These are phyloP conservation scores for Neosilurus mollespiculum DNA, from an alignment of 2,797 vertebrate genomes.

Conservation along the genomic window DNA sequence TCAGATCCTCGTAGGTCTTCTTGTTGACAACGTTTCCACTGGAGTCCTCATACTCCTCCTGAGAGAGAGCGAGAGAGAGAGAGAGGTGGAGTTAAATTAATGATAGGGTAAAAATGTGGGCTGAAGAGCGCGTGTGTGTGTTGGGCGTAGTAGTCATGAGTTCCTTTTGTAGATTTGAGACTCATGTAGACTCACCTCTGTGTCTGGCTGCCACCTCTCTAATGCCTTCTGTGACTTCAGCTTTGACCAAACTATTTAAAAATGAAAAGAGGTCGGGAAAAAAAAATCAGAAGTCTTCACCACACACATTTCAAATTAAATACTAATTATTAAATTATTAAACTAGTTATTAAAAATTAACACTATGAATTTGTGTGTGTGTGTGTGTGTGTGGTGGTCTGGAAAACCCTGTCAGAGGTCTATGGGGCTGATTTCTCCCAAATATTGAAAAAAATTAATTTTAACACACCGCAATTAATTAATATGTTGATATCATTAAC, in stretches of 20 bases:
- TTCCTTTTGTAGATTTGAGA: too few relatives aligned
- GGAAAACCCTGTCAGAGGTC: neutral
- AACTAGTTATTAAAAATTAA: neutral
- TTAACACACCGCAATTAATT: too few relatives aligned
- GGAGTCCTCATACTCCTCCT: constrained; percentile 99
- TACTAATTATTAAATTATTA: too few relatives aligned
- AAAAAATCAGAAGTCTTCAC: neutral
- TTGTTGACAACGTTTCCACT: constrained; percentile 98
- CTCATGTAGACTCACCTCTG: constrained; percentile 87
- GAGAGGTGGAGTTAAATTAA: neutral
- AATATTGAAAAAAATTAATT: neutral
- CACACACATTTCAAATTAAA: neutral
- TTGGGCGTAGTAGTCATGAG: neutral
- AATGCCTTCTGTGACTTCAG: constrained; percentile 95
- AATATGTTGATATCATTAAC: too few relatives aligned
- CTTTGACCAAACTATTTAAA: constrained; percentile 88
- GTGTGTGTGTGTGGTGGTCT: neutral
- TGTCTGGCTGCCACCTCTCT: constrained; percentile 97
- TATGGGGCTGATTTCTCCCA: neutral
- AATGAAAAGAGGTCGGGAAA: neutral
- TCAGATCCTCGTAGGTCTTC: constrained; percentile 97
- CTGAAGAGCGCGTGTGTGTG: neutral
- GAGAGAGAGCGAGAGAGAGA: constrained; percentile 37
- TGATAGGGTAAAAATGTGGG: too few relatives aligned
- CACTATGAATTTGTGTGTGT: neutral